Conservation (phyloP, 2,888 invertebrate species). For the Drosophila nigricruria region DNA sequence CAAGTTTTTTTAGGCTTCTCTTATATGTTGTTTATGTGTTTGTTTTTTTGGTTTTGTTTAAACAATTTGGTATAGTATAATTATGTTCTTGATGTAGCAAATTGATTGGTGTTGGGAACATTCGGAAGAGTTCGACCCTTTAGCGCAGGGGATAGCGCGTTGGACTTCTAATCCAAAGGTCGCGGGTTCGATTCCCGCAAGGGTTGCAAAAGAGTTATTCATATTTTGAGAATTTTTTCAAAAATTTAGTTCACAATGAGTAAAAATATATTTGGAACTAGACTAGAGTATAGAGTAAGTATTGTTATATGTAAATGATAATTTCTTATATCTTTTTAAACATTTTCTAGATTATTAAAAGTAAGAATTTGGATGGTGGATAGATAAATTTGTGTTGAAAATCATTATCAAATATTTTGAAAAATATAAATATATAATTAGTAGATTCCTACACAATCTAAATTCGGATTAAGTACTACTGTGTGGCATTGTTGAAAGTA, state of each 20-base stretch:
- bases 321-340: neutral
- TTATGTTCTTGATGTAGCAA: constrained; percentile 9
- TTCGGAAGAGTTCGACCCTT: constrained; percentile 67
- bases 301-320: neutral
- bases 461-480: too few relatives aligned
- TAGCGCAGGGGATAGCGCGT: constrained; percentile 86
- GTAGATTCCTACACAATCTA: too few relatives aligned
- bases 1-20: constrained; percentile 6
- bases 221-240: neutral
- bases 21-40: neutral
- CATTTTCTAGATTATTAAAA: neutral
- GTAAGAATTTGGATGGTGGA: neutral
- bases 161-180: constrained; percentile 86
- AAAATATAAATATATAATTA: too few relatives aligned
- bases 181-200: constrained; percentile 86
- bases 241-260: neutral
- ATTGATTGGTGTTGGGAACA: constrained; percentile 15
- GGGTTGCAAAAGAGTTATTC: constrained; percentile 81
- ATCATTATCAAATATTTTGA: neutral
- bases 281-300: neutral
- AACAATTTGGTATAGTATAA: neutral
- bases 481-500: too few relatives aligned
- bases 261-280: neutral
- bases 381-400: neutral
- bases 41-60: neutral